A percentile compares a stretch with the other conserved stretches of the same genome.
Conservation (phyloP, 1,140 invertebrate species). For the Schlechtendalia chinensis region DNA sequence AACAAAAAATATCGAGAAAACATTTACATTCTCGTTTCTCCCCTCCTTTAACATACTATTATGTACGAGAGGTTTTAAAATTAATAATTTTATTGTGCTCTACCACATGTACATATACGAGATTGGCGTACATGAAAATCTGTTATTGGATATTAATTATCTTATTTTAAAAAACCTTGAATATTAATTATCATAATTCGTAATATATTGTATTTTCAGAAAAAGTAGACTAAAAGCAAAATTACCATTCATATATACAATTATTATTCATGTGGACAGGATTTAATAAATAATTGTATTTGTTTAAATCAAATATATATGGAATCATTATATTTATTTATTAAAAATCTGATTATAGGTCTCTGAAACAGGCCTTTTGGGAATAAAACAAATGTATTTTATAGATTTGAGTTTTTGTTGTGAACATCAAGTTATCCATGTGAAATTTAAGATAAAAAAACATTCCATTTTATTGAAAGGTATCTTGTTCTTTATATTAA, state of each 20-base stretch:
- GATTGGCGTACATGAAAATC: background rate
- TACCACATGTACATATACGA: background rate
- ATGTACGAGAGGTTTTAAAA: background rate
- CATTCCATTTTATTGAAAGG: too few species aligned
- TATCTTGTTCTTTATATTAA: too few species aligned
- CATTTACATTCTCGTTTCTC: conserved; percentile 24
- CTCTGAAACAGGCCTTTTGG: too few species aligned
- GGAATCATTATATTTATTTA: too few species aligned
- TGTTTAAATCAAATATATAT: too few species aligned
- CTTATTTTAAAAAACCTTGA: conserved; percentile 42
- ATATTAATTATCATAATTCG: conserved; percentile 17
- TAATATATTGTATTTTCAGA: background rate
- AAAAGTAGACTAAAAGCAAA: background rate
- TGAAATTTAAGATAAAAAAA: too few species aligned
- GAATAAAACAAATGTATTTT: too few species aligned
- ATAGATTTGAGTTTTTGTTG: too few species aligned
- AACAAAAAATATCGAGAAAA: conserved; percentile 13
- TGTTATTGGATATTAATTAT: conserved; percentile 39
- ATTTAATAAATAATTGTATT: too few species aligned
- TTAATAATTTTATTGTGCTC: background rate
- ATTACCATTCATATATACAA: background rate
- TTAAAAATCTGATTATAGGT: too few species aligned
- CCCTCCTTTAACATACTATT: background rate
- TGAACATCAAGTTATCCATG: too few species aligned
- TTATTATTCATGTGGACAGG: too few species aligned